Evolutionary conservation across 2,888 invertebrate species (phyloP).

Genomic region (Calliopum simillimum): DNA sequence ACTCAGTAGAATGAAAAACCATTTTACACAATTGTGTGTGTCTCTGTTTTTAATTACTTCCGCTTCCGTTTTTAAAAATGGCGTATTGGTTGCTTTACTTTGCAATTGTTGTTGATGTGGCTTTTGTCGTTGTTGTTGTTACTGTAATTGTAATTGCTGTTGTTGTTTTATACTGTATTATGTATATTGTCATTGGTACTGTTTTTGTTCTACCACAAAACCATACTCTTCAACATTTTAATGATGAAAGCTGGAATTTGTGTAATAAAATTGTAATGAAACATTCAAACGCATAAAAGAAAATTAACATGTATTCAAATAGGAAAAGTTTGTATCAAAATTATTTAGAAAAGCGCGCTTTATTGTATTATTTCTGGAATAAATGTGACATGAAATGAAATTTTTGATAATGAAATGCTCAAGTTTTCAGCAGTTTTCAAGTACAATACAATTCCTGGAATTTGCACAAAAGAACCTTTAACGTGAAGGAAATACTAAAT

Average conservation of each 20-base stretch:
- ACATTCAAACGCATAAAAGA: too few relatives aligned
- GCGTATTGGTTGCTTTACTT: slow-evolving; percentile 12
- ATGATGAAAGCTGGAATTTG: slow-evolving; percentile 32
- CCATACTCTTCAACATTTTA: slow-evolving; percentile 36
- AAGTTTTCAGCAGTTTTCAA: too few relatives aligned
- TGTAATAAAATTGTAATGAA: too few relatives aligned
- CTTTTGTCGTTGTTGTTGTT: background rate
- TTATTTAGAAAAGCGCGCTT: too few relatives aligned
- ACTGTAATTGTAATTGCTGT: slow-evolving; percentile 9
- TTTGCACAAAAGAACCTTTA: too few relatives aligned
- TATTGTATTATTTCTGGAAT: too few relatives aligned
- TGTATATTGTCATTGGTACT: background rate
- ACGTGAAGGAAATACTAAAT: too few relatives aligned
- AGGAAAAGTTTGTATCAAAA: too few relatives aligned
- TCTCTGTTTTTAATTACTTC: background rate
- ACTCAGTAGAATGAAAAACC: background rate
- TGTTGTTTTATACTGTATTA: background rate
- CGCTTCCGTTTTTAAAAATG: slow-evolving; percentile 15
- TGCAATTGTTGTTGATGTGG: background rate
- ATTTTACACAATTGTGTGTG: slow-evolving; percentile 12
- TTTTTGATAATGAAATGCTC: too few relatives aligned
- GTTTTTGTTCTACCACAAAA: background rate
- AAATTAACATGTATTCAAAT: too few relatives aligned
- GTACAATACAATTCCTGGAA: too few relatives aligned
- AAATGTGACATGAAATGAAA: too few relatives aligned